Evolutionary conservation across 2,888 invertebrate species (phyloP).

Genomic region (Agrochola macilenta): DNA sequence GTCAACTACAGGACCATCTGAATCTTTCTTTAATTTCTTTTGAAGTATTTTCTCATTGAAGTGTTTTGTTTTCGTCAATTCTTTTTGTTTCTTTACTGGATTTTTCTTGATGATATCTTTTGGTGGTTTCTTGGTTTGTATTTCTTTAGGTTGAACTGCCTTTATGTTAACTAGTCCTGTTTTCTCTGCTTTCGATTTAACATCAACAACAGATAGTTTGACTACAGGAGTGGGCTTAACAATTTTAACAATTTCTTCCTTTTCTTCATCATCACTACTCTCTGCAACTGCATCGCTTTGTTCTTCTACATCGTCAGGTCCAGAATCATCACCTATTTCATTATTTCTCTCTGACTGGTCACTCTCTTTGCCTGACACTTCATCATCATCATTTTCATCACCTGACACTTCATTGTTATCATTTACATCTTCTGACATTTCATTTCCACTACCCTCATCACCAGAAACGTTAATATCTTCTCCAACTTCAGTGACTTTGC

Average conservation of each 20-base stretch:
- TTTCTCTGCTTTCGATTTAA: slow-evolving; percentile 15
- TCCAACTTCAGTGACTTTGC: slow-evolving; percentile 45
- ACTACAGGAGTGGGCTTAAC: slow-evolving; percentile 29
- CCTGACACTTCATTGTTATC: slow-evolving; percentile 27
- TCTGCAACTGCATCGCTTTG: slow-evolving; percentile 30
- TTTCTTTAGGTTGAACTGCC: slow-evolving; percentile 17
- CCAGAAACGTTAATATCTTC: slow-evolving; percentile 33
- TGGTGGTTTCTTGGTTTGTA: slow-evolving; percentile 19
- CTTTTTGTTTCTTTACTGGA: slow-evolving; percentile 76
- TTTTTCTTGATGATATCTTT: slow-evolving; percentile 72
- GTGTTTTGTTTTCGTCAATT: slow-evolving; percentile 81
- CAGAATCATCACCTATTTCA: slow-evolving; percentile 40
- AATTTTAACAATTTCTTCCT: slow-evolving; percentile 10
- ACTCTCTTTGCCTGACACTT: slow-evolving; percentile 11
- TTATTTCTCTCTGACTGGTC: slow-evolving; percentile 20
- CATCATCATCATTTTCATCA: slow-evolving; percentile 46
- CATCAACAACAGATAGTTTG: slow-evolving; percentile 22
- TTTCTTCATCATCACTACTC: slow-evolving; percentile 17
- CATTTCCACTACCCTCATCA: slow-evolving; percentile 43
- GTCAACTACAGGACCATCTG: slow-evolving; percentile 62
- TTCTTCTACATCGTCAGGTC: slow-evolving; percentile 14
- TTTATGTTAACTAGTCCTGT: neutral
- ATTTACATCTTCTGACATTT: slow-evolving; percentile 50
- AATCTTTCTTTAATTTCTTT: slow-evolving; percentile 80
- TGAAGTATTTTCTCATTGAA: slow-evolving; percentile 82